phyloP scores from a whole-genome alignment of 2,113 vertebrate species.

The Chaetodon auriga region DNA sequence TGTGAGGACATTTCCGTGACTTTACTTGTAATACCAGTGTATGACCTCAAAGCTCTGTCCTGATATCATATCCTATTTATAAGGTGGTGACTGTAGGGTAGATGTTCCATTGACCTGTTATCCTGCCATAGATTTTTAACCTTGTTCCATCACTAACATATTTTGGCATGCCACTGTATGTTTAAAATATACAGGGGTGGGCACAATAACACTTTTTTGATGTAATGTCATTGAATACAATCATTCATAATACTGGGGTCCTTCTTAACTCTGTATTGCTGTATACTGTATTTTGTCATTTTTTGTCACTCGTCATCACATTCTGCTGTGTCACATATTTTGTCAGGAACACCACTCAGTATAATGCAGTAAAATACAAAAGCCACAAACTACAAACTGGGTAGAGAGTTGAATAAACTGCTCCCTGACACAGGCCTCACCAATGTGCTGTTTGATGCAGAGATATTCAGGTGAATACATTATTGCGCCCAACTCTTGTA shows the following conservation, averaged over 20 bases:
- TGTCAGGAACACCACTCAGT: background rate
- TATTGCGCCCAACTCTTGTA: slow-evolving; percentile 2
- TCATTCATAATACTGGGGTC: background rate
- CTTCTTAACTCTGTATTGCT: slow-evolving; percentile 1
- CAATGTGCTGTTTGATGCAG: background rate
- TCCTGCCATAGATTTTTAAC: background rate
- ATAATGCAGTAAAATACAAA: background rate
- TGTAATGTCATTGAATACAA: background rate
- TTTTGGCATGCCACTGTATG: slow-evolving; percentile 16
- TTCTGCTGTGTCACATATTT: background rate
- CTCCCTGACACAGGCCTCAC: background rate
- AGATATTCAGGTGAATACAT: background rate
- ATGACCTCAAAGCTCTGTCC: background rate
- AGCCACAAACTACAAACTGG: background rate
- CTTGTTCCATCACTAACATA: background rate
- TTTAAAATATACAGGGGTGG: background rate
- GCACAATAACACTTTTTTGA: slow-evolving; percentile 3
- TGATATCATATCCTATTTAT: background rate
- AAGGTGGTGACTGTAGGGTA: background rate
- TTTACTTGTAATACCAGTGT: background rate
- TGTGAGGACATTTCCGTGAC: background rate
- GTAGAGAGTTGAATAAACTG: background rate
- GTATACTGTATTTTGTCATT: background rate
- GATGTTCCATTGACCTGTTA: background rate
- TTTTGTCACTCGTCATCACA: background rate